phyloP scores from a whole-genome alignment of 2,113 vertebrate genomes.

The Ictalurus punctatus region DNA sequence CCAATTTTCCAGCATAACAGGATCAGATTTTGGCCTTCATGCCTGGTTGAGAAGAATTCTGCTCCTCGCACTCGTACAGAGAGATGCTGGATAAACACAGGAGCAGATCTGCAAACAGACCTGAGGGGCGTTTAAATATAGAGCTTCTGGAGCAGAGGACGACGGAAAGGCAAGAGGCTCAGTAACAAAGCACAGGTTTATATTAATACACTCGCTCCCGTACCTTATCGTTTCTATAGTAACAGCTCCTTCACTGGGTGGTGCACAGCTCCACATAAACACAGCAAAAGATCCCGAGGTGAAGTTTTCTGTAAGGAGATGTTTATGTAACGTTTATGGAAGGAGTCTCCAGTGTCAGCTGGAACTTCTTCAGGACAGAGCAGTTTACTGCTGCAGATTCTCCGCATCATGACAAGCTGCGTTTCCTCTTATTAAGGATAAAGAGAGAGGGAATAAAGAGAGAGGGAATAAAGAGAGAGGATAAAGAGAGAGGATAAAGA shows the following conservation, averaged over 20 bases:
- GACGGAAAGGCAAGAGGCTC: background rate
- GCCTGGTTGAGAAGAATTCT: background rate
- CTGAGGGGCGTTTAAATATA: background rate
- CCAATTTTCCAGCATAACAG: constrained; percentile 26
- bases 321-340: background rate
- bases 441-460: too few relatives aligned
- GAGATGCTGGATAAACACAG: background rate
- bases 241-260: background rate
- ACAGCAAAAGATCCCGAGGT: background rate
- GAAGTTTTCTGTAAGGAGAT: background rate
- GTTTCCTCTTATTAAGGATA: background rate
- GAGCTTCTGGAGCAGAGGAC: background rate
- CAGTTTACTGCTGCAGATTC: too few relatives aligned
- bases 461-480: too few relatives aligned
- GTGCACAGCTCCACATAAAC: background rate
- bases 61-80: background rate
- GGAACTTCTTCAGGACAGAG: too few relatives aligned
- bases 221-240: background rate
- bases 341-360: background rate
- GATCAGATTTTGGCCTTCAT: constrained; percentile 4
- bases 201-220: background rate
- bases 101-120: background rate
- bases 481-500: too few relatives aligned
- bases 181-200: background rate
- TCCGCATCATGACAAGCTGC: too few relatives aligned